Evolutionary conservation across 2,888 invertebrate genomes (phyloP), one percentile per base, ranked within the genome.

Genomic region (Spodoptera exigua): DNA sequence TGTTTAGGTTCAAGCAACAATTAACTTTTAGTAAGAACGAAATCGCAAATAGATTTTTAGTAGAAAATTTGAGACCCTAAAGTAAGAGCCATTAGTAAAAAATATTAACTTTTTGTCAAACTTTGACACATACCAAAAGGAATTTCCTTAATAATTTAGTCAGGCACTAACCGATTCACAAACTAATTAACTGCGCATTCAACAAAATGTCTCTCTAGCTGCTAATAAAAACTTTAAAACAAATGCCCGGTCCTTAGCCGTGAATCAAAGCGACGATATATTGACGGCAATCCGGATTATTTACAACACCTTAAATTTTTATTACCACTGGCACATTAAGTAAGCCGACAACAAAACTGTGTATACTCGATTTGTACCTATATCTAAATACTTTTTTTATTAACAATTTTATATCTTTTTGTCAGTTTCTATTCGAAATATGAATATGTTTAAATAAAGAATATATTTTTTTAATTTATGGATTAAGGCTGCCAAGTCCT

Each of bases 221-320:
- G 57, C 76, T 56, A 78, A 70, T 78, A 79, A 77, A 74, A 67
- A 47, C 56, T 68, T 73, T 71, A 74, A 73, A 75, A 71, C 75
- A 78, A 69, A 78, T 62, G 68, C 37, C 37, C 34, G 36, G 55
- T 56, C 67, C 54, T 43, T 47, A 62, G 74, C 64, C 78, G 72
- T 84, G 82, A 83, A 84, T 85, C 83, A 82, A 81, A 70, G 73
- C 61, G 67, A 75, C 74, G 79, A 82, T 89, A 88, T 89, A 89
- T 86, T 82, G 86, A 79, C 80, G 75, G 85, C 87, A 86, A 88
- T 88, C 83, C 76, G 67, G 71, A 66, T 89, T 83, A 89, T 85
- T 85, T 86, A 87, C 85, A 81, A 70, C 85, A 65, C 82, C 79
- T 80, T 73, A 62, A 69, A 64, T 65, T 78, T 27, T 77, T 78